Evolutionary conservation across 2,888 invertebrate species (phyloP), one percentile per base, ranked within the genome.

Genomic region (Drosophila barbarae): DNA sequence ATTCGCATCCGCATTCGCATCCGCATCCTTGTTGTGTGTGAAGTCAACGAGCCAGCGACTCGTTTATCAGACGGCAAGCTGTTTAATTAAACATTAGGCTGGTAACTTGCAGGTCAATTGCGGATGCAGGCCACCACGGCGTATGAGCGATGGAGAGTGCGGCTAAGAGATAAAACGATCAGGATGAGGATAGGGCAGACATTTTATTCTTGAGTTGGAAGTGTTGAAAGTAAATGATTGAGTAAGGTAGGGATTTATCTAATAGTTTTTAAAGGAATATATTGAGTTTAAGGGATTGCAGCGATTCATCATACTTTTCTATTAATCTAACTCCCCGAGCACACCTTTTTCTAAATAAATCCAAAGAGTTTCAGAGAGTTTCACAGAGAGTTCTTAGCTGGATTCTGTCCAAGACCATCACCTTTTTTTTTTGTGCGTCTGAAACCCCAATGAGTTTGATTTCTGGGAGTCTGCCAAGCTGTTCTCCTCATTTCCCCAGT

Each of bases 31-130:
- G n/a, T 35, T 39, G 39, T 52, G 21, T 41, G n/a, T n/a, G 46
- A 26, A 60, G 61, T 50, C 50, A 38, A 36, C 32, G 21, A 36
- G 50, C 18, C 63, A 61, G 41, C 42, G 59, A 68, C 59, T 68
- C 53, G 69, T 53, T 68, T 68, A 68, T 68, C 67, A 59, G 53
- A 54, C 69, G 44, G 52, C 36, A 49, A 68, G 60, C 69, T 68
- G 44, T 69, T 68, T 68, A 68, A 68, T 68, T 68, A 68, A 69
- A 69, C 68, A 68, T 68, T 68, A 68, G 67, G 46, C 63, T 63
- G 51, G 42, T 44, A 51, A 36, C 51, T 32, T 32, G 63, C 61
- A 49, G 49, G 30, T 41, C 42, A 49, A 60, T 57, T 46, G 59
- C 46, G 10, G 9, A 8, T 32, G 42, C 41, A 32, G 23, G 42